Evolutionary conservation across 1,140 invertebrate genomes (phyloP), one percentile per base, ranked within the genome.

Genomic region (Alviniconcha marisindica): DNA sequence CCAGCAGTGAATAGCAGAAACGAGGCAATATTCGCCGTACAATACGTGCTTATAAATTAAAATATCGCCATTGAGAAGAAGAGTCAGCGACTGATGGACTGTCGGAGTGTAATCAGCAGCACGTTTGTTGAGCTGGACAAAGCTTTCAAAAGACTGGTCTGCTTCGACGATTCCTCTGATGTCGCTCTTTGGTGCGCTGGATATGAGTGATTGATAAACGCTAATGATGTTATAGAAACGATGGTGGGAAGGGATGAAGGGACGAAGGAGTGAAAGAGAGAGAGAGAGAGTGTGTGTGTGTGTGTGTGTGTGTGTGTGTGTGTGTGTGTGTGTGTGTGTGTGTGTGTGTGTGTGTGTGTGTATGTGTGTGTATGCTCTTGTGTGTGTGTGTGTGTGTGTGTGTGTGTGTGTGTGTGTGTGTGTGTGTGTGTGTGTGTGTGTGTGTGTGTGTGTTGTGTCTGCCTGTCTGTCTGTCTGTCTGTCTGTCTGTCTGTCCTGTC

Each of bases 1-100:
- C 73, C 73, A 24, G 73, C 42, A 54, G 73, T 76, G 73, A 76
- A 76, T 76, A 31, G 73, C 21, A 5, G 44, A 51, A 76, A 76
- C 73, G 73, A 76, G 40, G 73, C 73, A 24, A 31, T 51, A 76
- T 76, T 54, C 73, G 10, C 44, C 42, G 73, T n/a, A 76, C 73
- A 76, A 76, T 51, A 33, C 42, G 44, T 40, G 40, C 73, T 76
- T 54, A 51, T 51, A 76, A 76, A 76, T 76, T 76, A 76, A 76
- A 76, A 76, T 76, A 48, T 76, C 73, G 40, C 73, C 44, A 76
- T 76, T 76, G 42, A 76, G 73, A 38, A 74, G 33, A 18, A 42
- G 38, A 44, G 38, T 1, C 71, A 74, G 36, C 14, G 14, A 28
- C 38, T 18, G 3, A 24, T 0, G 42, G 42, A 4, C 10, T 7